These are phyloP conservation scores for Zophobas morio DNA, from an alignment of 1,140 invertebrate species.

Conservation along the genomic window DNA sequence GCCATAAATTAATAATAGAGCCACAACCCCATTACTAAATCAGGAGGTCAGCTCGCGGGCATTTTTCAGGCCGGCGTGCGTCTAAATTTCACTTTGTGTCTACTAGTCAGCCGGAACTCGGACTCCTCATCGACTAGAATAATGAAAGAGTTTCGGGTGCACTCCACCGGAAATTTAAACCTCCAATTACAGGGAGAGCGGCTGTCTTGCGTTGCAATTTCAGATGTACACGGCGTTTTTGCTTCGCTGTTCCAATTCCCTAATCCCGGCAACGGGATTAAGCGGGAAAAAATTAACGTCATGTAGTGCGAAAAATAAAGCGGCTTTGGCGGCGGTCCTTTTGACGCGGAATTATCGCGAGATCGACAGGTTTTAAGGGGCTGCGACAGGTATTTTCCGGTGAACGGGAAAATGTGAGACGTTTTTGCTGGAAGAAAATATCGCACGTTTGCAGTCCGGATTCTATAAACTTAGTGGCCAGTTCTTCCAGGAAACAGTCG, in stretches of 20 bases:
- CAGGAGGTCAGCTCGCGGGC: background rate
- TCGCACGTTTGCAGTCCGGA: no score
- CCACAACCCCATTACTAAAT: slow-evolving; percentile 2
- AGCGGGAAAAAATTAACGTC: background rate
- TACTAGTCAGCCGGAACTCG: no score
- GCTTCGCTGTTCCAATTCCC: slow-evolving; percentile 1
- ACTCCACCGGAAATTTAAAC: slow-evolving; percentile 17
- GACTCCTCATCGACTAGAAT: slow-evolving; percentile 15
- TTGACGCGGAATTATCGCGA: background rate
- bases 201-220: slow-evolving; percentile 11
- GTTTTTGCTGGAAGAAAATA: no score
- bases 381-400: slow-evolving; percentile 1
- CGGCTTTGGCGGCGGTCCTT: background rate
- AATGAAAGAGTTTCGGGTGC: slow-evolving; percentile 36
- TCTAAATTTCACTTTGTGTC: no score
- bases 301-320: background rate
- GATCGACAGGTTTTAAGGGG: background rate
- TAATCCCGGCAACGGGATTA: slow-evolving; percentile 1
- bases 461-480: no score
- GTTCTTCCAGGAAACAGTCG: no score
- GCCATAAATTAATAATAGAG: slow-evolving; percentile 22
- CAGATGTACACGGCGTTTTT: background rate
- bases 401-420: background rate
- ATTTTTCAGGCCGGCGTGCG: no score
- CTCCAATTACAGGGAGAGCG: slow-evolving; percentile 8